phyloP scores from a whole-genome alignment of 2,797 vertebrate genomes.

The Glossophaga mutica region DNA sequence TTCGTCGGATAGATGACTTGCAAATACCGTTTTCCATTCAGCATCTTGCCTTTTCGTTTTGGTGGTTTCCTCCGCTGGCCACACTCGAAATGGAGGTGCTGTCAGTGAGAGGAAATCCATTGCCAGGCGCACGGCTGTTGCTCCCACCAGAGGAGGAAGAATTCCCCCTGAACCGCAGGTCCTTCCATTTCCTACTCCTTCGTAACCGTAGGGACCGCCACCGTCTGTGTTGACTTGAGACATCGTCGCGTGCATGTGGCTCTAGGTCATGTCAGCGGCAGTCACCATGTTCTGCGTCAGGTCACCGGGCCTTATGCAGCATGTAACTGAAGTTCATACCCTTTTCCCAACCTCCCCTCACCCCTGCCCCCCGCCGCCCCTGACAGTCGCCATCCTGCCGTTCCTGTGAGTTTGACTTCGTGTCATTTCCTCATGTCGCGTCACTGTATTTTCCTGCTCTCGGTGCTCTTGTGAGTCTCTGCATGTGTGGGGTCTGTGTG shows the following conservation, averaged over 20 bases:
- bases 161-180: too few relatives aligned
- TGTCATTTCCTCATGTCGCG: neutral
- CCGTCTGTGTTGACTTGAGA: rapidly evolving
- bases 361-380: neutral
- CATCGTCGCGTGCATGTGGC: neutral
- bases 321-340: neutral
- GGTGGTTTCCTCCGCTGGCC: neutral
- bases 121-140: neutral
- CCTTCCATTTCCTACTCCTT: neutral
- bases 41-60: neutral
- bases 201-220: rapidly evolving
- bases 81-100: neutral
- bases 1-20: neutral
- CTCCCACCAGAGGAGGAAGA: neutral
- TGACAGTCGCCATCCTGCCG: neutral
- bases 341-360: neutral
- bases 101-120: neutral
- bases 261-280: too few relatives aligned
- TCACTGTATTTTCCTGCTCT: neutral
- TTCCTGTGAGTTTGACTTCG: neutral
- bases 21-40: neutral
- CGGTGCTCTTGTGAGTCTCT: neutral
- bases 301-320: neutral
- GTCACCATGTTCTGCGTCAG: neutral
- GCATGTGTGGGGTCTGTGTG: neutral